A percentile compares a stretch with the other conserved stretches of the same genome.
Conservation (phyloP, 2,888 invertebrate species). For the Cerastoderma edule region DNA sequence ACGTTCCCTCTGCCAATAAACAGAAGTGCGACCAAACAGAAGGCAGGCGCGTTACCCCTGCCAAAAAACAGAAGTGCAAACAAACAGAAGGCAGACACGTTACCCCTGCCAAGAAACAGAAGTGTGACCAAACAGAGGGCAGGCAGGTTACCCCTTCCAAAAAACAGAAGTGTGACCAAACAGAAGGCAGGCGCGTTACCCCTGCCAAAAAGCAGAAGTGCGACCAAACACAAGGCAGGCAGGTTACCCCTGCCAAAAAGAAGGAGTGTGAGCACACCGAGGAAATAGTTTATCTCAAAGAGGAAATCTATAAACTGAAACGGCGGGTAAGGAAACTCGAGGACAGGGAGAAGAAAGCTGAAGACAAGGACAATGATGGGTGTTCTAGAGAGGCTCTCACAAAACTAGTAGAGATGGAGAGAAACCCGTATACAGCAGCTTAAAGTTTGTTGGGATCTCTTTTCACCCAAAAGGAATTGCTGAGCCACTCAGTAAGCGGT, state of each 20-base stretch:
- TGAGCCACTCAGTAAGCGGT: not conserved
- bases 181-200: too few relatives aligned
- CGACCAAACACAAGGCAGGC: not conserved
- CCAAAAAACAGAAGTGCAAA: too few relatives aligned
- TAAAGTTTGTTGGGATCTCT: not conserved
- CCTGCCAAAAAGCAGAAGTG: too few relatives aligned
- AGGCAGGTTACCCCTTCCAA: not conserved
- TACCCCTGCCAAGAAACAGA: too few relatives aligned
- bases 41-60: too few relatives aligned
- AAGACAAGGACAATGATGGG: not conserved
- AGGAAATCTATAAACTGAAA: slow-evolving; percentile 2
- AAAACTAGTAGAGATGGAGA: not conserved
- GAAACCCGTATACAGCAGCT: not conserved
- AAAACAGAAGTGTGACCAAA: not conserved
- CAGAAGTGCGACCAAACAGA: too few relatives aligned
- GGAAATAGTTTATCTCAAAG: slow-evolving; percentile 1
- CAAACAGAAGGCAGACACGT: too few relatives aligned
- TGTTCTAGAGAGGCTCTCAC: not conserved
- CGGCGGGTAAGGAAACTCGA: not conserved
- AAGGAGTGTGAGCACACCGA: not conserved
- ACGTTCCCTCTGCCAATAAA: too few relatives aligned
- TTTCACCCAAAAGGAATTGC: not conserved
- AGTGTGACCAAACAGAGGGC: too few relatives aligned
- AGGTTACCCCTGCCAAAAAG: not conserved
- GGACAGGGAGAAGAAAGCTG: not conserved